Evolutionary conservation across 2,797 vertebrate species (phyloP).

Genomic region (Enteromius anoplus): DNA sequence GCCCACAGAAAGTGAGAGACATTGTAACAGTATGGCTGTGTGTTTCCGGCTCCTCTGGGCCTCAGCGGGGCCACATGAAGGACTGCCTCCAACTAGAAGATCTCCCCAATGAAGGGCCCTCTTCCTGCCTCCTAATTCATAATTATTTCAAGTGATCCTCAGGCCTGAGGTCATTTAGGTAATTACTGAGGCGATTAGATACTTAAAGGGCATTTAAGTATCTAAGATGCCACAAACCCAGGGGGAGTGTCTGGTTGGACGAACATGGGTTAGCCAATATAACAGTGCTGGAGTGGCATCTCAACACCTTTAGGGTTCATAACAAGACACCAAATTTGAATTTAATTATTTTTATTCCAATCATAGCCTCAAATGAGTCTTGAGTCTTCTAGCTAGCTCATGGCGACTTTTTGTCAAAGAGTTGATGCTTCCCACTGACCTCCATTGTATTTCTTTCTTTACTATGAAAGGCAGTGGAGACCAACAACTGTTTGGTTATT

Average conservation of each 20-base stretch:
- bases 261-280: conserved; percentile 57
- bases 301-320: conserved; percentile 39
- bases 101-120: conserved; percentile 58
- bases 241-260: conserved; percentile 57
- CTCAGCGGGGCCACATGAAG: conserved; percentile 53
- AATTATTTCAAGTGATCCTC: conserved; percentile 66
- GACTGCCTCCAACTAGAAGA: conserved; percentile 58
- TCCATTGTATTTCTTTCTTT: background rate
- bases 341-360: background rate
- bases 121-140: conserved; percentile 63
- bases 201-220: conserved; percentile 67
- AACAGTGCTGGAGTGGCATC: conserved; percentile 29
- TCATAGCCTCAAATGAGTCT: background rate
- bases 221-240: conserved; percentile 51
- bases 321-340: background rate
- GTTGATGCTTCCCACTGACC: background rate
- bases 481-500: background rate
- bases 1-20: conserved; percentile 13
- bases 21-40: conserved; percentile 29
- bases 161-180: conserved; percentile 66
- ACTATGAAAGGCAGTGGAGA: background rate
- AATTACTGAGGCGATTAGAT: conserved; percentile 68
- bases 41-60: conserved; percentile 36
- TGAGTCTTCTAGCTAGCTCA: background rate
- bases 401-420: background rate